A percentile compares a stretch with the other conserved stretches of the same genome.
Conservation (phyloP, 1,140 invertebrate genomes). For the Diachasma alloeum region DNA sequence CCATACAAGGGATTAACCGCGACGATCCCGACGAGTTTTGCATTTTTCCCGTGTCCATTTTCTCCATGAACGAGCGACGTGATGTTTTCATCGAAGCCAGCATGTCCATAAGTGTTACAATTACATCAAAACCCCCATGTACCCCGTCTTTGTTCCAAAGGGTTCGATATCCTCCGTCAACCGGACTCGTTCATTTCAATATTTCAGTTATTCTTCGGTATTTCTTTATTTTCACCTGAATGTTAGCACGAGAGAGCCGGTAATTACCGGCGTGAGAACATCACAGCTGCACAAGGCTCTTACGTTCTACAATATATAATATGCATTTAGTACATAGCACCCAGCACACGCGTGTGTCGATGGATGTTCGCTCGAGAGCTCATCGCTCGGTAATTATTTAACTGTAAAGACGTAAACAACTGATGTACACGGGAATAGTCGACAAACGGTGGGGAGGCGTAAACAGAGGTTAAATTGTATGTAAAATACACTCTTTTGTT, state of each 20-base stretch:
- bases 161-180: not conserved
- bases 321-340: not conserved
- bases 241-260: slow-evolving; percentile 1
- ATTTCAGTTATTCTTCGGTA: not conserved
- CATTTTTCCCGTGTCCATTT: not conserved
- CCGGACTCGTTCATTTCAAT: not conserved
- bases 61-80: slow-evolving; percentile 11
- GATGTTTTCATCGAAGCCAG: slow-evolving; percentile 36
- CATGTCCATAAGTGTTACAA: slow-evolving; percentile 33
- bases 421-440: too few species aligned
- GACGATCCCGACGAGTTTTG: not conserved
- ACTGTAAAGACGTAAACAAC: not conserved
- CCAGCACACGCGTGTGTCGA: not conserved
- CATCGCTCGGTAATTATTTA: too few species aligned
- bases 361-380: slow-evolving; percentile 5
- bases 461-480: not conserved
- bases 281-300: slow-evolving; percentile 22
- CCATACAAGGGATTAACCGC: not conserved
- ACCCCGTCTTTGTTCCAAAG: not conserved
- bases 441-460: too few species aligned
- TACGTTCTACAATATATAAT: slow-evolving; percentile 2
- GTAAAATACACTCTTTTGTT: not conserved
- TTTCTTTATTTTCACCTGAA: not conserved
- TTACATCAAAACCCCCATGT: slow-evolving; percentile 32
- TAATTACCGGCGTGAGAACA: slow-evolving; percentile 16